Percentiles rank a stretch among this genome's conserved stretches.
These are phyloP conservation scores for Geophilus truncorum DNA, from an alignment of 2,888 invertebrate species.

Conservation along the genomic window DNA sequence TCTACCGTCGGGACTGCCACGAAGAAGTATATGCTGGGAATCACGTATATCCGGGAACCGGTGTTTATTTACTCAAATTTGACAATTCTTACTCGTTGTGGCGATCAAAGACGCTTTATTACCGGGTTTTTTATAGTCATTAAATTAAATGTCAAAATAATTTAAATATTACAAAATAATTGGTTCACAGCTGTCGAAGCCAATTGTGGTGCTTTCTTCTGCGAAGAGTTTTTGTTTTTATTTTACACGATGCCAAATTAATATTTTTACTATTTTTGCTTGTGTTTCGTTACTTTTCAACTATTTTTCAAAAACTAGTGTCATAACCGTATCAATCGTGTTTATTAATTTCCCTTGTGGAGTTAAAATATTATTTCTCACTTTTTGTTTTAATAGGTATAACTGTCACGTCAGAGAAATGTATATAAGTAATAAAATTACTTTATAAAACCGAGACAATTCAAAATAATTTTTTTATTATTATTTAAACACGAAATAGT, in stretches of 20 bases:
- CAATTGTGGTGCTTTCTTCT: conserved; percentile 1
- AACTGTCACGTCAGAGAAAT: too few relatives aligned
- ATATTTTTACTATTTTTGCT: not conserved
- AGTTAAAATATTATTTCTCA: too few relatives aligned
- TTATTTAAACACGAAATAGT: too few relatives aligned
- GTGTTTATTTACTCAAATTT: conserved; percentile 96
- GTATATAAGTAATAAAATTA: too few relatives aligned
- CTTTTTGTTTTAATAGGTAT: too few relatives aligned
- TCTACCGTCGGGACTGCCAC: conserved; percentile 93
- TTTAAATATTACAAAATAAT: too few relatives aligned
- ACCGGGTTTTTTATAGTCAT: conserved; percentile 94
- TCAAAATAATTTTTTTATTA: too few relatives aligned
- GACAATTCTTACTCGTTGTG: conserved; percentile 99
- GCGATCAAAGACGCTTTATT: conserved; percentile 98
- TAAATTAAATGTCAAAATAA: conserved; percentile 39
- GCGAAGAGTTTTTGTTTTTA: not conserved
- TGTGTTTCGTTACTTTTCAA: not conserved
- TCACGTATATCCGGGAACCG: conserved; percentile 93
- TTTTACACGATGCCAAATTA: not conserved
- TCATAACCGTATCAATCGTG: not conserved
- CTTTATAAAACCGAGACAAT: too few relatives aligned
- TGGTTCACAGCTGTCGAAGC: not conserved
- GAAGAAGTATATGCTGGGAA: conserved; percentile 96
- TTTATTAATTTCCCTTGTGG: too few relatives aligned
- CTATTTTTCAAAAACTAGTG: not conserved